Evolutionary conservation across 2,113 vertebrate genomes (phyloP), one percentile per base, ranked within the genome.

Genomic region (Gopherus evgoodei): DNA sequence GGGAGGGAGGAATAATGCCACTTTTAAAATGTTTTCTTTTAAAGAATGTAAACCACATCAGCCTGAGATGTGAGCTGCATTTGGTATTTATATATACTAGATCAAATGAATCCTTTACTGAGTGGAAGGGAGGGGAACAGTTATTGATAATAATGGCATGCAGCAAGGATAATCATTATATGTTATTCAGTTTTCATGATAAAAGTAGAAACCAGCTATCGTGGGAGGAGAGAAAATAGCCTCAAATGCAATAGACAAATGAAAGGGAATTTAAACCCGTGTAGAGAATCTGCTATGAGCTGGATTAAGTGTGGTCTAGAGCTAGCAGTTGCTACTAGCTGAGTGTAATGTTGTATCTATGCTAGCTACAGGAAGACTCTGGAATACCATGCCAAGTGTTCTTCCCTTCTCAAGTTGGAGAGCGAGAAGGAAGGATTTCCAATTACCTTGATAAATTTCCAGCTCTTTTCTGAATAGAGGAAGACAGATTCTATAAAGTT

Each of bases 401-500:
- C 76, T 88, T 85, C 5, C 25, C 1, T 0, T 0, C 21, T 84
- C 29, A 59, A 7, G 1, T 0, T 92, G 25, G 53, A 56, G 3
- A 90, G n/a, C 81, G 56, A 38, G 84, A 76, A 59, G 4, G 2
- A 35, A 91, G 42, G 56, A 11, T 72, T 96, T 81, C 90, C 2
- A 1, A 2, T 92, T 94, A 95, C 94, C 92, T 96, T 97, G 94
- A 57, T 80, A n/a, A 1, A 62, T 87, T 93, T 96, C 84, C 27
- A 11, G 29, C 21, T 91, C 53, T 93, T 47, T 87, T 84, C 44
- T 91, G 57, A 79, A 47, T 83, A 90, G 38, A 89, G 54, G 69
- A 93, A 79, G 94, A 50, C 81, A 90, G 92, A 93, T 69, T 59
- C 92, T 94, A 89, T 54, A 84, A 95, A 92, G 81, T 94, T 95